Evolutionary conservation across 2,888 invertebrate species (phyloP).

Genomic region (Amiota communis): DNA sequence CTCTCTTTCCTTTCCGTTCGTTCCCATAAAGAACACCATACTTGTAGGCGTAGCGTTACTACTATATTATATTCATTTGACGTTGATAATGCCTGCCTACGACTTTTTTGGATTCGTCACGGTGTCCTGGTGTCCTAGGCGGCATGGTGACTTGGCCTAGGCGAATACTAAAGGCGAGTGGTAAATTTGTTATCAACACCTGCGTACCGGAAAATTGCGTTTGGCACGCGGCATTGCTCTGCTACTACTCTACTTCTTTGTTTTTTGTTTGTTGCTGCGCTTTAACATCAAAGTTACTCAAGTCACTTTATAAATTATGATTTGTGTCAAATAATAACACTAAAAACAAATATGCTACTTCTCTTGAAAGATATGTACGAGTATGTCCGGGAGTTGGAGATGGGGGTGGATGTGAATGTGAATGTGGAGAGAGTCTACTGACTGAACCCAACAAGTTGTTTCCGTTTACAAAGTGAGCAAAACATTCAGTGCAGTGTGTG

Average conservation of each 20-base stretch:
- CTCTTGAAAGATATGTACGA: no score
- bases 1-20: not conserved
- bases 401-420: no score
- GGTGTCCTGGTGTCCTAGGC: no score
- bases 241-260: not conserved
- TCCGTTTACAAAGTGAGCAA: not conserved
- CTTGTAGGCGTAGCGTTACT: slow-evolving; percentile 19
- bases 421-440: no score
- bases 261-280: not conserved
- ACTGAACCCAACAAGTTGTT: slow-evolving; percentile 55
- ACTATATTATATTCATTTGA: slow-evolving; percentile 18
- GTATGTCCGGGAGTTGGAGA: no score
- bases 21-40: slow-evolving; percentile 7
- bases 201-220: slow-evolving; percentile 22
- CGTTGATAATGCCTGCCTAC: not conserved
- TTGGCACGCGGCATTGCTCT: slow-evolving; percentile 17
- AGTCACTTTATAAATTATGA: slow-evolving; percentile 62
- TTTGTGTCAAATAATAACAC: slow-evolving; percentile 44
- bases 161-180: not conserved
- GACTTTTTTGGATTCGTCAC: not conserved
- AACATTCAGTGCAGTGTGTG: no score
- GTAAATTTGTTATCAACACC: slow-evolving; percentile 26
- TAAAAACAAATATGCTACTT: slow-evolving; percentile 29
- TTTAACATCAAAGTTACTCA: slow-evolving; percentile 35
- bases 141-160: not conserved